phyloP scores from a whole-genome alignment of 53 echinoderm and acorn worm species.

The Astropecten irregularis region DNA sequence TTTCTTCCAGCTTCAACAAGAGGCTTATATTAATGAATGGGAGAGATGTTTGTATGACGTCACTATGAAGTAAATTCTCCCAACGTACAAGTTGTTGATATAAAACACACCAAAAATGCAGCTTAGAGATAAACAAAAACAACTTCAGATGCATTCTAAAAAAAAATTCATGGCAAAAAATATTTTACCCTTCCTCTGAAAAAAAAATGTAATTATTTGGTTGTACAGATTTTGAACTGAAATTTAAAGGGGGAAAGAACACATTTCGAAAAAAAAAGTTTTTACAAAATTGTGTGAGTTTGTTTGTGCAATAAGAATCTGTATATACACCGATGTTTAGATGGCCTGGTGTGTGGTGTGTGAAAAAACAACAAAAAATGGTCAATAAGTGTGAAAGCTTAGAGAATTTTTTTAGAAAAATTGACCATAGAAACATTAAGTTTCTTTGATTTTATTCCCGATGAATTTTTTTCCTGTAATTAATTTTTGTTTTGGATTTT shows the following conservation, averaged over 20 bases:
- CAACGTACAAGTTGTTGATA: constrained; percentile 2
- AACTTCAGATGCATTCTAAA: neutral
- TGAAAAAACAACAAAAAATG: no score
- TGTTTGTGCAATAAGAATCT: constrained; percentile 72
- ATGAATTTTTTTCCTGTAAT: neutral
- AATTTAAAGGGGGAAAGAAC: constrained; percentile 9
- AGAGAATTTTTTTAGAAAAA: constrained; percentile 19
- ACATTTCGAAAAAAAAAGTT: constrained; percentile 51
- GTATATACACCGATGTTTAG: constrained; percentile 54
- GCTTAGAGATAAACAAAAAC: neutral
- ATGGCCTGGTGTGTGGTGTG: constrained; percentile 27
- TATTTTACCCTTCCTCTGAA: no score
- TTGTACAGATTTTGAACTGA: constrained; percentile 56
- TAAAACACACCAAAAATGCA: neutral
- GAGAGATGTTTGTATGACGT: constrained; percentile 1
- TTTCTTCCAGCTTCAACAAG: constrained; percentile 57
- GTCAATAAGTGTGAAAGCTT: constrained; percentile 41
- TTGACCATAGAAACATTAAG: constrained; percentile 23
- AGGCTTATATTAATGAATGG: constrained; percentile 33
- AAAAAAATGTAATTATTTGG: no score
- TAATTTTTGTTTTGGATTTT: constrained; percentile 14
- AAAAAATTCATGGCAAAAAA: neutral
- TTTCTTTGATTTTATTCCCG: neutral
- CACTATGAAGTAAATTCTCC: neutral
- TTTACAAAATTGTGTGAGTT: constrained; percentile 60